A percentile compares a stretch with the other conserved stretches of the same genome.
Conservation (phyloP, 30 jellyfish, hydroid and myxozoan species). For the Aurelia sp. region DNA sequence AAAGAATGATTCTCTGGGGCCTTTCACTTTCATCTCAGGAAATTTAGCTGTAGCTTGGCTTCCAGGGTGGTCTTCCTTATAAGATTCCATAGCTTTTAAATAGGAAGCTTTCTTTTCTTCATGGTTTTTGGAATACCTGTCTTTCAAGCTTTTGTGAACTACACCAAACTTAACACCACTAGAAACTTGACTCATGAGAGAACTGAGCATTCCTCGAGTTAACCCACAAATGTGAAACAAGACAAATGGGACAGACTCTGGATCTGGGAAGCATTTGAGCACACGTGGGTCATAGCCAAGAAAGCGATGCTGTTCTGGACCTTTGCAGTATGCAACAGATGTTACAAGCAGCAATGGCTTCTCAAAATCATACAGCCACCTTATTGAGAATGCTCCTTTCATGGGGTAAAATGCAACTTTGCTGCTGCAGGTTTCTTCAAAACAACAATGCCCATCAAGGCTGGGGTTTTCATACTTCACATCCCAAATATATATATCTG, state of each 20-base stretch:
- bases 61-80: slow-evolving; percentile 73
- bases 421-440: slow-evolving; percentile 55
- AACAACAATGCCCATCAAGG: slow-evolving; percentile 58
- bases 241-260: slow-evolving; percentile 87
- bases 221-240: slow-evolving; percentile 92
- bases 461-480: slow-evolving; percentile 75
- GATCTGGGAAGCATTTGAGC: slow-evolving; percentile 82
- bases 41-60: slow-evolving; percentile 45
- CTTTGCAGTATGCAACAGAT: slow-evolving; percentile 84
- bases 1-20: slow-evolving; percentile 90
- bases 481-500: slow-evolving; percentile 92
- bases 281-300: slow-evolving; percentile 97
- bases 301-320: slow-evolving; percentile 82
- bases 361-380: slow-evolving; percentile 85
- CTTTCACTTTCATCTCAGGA: slow-evolving; percentile 82
- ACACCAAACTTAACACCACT: slow-evolving; percentile 89
- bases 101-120: slow-evolving; percentile 73
- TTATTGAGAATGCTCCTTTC: slow-evolving; percentile 72
- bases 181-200: slow-evolving; percentile 72
- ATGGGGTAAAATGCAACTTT: slow-evolving; percentile 77
- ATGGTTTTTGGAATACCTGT: slow-evolving; percentile 64
- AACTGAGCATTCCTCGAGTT: slow-evolving; percentile 79
- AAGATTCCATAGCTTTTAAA: slow-evolving; percentile 60
- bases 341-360: slow-evolving; percentile 88
- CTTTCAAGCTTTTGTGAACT: slow-evolving; percentile 71